Evolutionary conservation across 1,140 invertebrate genomes (phyloP), one percentile per base, ranked within the genome.

Genomic region (Sarcophaga bullata): DNA sequence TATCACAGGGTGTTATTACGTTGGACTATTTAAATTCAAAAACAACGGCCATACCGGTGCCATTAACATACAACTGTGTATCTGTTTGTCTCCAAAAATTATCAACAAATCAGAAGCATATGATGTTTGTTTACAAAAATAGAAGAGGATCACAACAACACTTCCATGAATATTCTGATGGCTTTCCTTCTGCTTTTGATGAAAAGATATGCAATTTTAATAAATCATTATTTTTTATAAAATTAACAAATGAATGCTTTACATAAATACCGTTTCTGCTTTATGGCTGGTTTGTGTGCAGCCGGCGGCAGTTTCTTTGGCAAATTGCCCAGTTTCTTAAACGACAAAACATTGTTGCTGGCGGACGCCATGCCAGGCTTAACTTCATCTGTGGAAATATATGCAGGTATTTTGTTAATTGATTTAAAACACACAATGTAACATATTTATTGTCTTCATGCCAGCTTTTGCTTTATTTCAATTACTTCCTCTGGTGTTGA

Each of bases 241-340:
- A 37, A 37, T 37, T 37, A 2, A 37, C 1, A 37, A 58, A 47
- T 78, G 75, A 17, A 72, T 49, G 17, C 76, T 8, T 48, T 83
- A 9, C 47, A 76, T 37, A 68, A 80, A 73, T 81, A 87, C 73
- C 87, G 87, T 11, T 89, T 86, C 81, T 87, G 87, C 68, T 86
- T 89, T 68, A 52, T 86, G 8, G 88, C 88, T 10, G 88, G 88
- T 25, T 81, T 86, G 8, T 89, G 84, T 82, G 88, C 87, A 80
- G 88, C 87, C 10, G 87, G 86, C 11, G 88, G 88, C 0, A 89
- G 88, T 37, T 89, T 89, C 49, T 89, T 89, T 83, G 88, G 88
- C 0, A 89, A 87, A 62, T 17, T 87, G 17, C 87, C 87, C 8
- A 89, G 86, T 73, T 85, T 82, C 72, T 88, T 0, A 78, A 46